Base-by-base conservation (phyloP, 2,797 vertebrate species). In the Enteromius viviparus region DNA sequence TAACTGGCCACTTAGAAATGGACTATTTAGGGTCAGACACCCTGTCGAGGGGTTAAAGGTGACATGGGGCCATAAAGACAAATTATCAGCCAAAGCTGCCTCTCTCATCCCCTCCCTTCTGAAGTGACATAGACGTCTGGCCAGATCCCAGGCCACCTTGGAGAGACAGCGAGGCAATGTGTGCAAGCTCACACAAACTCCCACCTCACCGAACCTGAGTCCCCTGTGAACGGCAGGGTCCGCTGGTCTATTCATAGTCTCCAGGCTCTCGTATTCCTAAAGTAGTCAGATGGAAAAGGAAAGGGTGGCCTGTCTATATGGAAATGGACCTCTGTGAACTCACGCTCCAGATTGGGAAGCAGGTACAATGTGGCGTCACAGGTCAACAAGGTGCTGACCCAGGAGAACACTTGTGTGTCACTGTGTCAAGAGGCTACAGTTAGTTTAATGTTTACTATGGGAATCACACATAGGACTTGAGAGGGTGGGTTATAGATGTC, bases 231-330 rank as follows among this genome's bases (percentile, higher is more conserved):
- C 76, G 10, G 77, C 75, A 84, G 42, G 70, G 74, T 77, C 55
- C n/a, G 21, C 76, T 55, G 81, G 55, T 74, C 86, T 82, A 85
- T 85, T 83, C 76, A 85, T 85, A 85, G 82, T 55, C 70, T 64
- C 65, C 66, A 80, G 80, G 70, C 80, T 89, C 82, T 88, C 78
- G 51, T 86, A 84, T 82, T 85, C 81, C 83, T 86, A 87, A 89
- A 65, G 78, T 70, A 88, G 81, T 79, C 80, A 83, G 75, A 84
- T 85, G 78, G 62, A 80, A 32, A 82, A 83, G 71, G 70, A 40
- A 68, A 84, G 69, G 81, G 79, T 84, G 83, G 29, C 79, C 76
- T 42, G 82, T 79, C 40, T 49, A 53, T 74, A 82, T 80, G 78
- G 68, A 81, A 86, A 83, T 79, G 78, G 82, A 88, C 84, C 83